Percentiles rank a stretch among this genome's conserved stretches.
phyloP scores from a whole-genome alignment of 1,140 invertebrate genomes.

The Helicorthomorpha holstii region DNA sequence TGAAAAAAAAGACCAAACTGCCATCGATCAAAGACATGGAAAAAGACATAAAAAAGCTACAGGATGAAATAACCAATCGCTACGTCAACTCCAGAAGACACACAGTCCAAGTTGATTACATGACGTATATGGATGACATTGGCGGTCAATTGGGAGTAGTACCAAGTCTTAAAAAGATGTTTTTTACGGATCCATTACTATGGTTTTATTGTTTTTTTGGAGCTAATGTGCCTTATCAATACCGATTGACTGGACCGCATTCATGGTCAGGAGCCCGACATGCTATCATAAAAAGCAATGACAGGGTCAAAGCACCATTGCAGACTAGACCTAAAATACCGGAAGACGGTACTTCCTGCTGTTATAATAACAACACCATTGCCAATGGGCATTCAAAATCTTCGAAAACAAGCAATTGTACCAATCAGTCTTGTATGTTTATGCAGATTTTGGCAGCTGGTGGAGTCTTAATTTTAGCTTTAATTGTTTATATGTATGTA shows the following conservation, averaged over 20 bases:
- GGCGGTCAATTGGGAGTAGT: conserved; percentile 21
- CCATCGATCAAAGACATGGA: conserved; percentile 20
- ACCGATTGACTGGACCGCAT: conserved; percentile 11
- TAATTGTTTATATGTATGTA: too few relatives aligned
- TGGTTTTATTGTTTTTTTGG: conserved; percentile 7
- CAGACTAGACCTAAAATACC: conserved; percentile 8
- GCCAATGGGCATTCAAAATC: too few relatives aligned
- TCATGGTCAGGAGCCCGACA: conserved; percentile 13
- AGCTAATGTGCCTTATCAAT: conserved; percentile 9
- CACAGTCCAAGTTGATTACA: conserved; percentile 16
- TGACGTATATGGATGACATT: conserved; percentile 24
- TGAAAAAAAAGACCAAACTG: conserved; percentile 11
- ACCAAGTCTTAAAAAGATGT: conserved; percentile 21
- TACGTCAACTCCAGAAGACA: conserved; percentile 3
- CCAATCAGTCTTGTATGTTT: too few relatives aligned
- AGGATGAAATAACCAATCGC: neutral
- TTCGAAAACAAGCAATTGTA: too few relatives aligned
- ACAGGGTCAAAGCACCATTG: conserved; percentile 9
- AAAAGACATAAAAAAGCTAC: conserved; percentile 15
- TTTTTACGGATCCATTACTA: conserved; percentile 19
- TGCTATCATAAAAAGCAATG: conserved; percentile 10
- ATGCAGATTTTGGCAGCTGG: too few relatives aligned
- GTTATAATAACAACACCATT: too few relatives aligned
- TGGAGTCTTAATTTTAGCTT: too few relatives aligned
- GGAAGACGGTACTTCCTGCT: too few relatives aligned